Evolutionary conservation across 2,113 vertebrate species (phyloP).

Genomic region (Podarcis raffonei): DNA sequence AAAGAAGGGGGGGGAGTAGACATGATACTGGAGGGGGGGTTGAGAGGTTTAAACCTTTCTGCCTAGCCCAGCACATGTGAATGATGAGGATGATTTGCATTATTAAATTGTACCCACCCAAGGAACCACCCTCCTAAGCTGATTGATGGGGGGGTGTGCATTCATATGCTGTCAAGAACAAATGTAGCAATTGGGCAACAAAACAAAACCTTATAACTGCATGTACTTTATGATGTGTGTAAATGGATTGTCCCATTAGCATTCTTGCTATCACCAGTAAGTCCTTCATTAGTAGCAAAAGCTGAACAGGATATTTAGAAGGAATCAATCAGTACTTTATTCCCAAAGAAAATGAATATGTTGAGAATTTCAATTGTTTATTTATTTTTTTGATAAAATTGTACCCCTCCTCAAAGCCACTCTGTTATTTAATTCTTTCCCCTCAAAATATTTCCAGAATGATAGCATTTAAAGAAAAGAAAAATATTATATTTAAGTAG

Average conservation of each 20-base stretch:
- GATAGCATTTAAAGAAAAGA: neutral
- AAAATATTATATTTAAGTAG: neutral
- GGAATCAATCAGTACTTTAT: neutral
- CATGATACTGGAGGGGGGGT: too few relatives aligned
- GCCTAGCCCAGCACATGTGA: too few relatives aligned
- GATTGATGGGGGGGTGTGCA: too few relatives aligned
- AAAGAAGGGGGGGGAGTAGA: too few relatives aligned
- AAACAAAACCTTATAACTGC: too few relatives aligned
- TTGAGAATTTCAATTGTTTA: neutral
- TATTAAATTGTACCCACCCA: too few relatives aligned
- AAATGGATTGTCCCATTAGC: neutral
- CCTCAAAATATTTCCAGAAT: neutral
- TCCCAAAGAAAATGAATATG: neutral
- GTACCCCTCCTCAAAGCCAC: neutral
- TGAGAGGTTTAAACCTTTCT: too few relatives aligned
- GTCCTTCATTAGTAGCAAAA: neutral
- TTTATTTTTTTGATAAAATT: neutral
- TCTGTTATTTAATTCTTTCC: neutral
- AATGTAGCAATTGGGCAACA: too few relatives aligned
- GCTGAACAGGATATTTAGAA: neutral
- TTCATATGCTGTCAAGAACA: too few relatives aligned
- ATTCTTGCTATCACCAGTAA: neutral
- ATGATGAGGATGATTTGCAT: too few relatives aligned
- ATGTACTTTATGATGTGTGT: too few relatives aligned
- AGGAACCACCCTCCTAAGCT: too few relatives aligned